Conservation (phyloP, 1,140 invertebrate genomes). For the Drosophila rhopaloa region DNA sequence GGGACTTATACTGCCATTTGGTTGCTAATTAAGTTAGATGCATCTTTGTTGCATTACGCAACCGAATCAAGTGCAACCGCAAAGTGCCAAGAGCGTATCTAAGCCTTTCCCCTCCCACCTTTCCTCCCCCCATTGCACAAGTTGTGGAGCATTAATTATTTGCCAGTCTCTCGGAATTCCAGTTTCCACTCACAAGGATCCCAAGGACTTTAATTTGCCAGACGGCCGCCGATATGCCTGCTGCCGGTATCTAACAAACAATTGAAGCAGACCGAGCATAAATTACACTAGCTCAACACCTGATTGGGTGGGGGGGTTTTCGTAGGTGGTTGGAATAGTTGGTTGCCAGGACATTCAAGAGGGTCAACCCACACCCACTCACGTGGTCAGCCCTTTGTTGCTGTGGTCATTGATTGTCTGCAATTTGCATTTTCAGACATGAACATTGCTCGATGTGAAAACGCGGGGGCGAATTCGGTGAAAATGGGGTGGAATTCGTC, state of each 20-base stretch:
- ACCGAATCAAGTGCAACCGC: slow-evolving; percentile 54
- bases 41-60: slow-evolving; percentile 55
- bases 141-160: slow-evolving; percentile 46
- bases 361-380: slow-evolving; percentile 28
- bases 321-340: slow-evolving; percentile 8
- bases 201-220: slow-evolving; percentile 51
- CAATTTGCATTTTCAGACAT: slow-evolving; percentile 64
- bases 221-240: slow-evolving; percentile 15
- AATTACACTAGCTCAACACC: slow-evolving; percentile 65
- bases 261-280: slow-evolving; percentile 44
- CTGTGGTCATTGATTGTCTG: slow-evolving; percentile 63
- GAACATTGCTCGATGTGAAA: slow-evolving; percentile 34
- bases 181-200: slow-evolving; percentile 26
- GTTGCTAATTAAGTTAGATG: slow-evolving; percentile 63
- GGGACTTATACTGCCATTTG: slow-evolving; percentile 23
- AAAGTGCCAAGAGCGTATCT: slow-evolving; percentile 40
- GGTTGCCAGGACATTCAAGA: slow-evolving; percentile 38
- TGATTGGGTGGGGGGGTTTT: slow-evolving; percentile 31
- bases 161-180: slow-evolving; percentile 35
- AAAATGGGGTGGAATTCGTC: not conserved
- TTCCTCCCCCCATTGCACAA: not conserved
- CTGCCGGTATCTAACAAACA: slow-evolving; percentile 38
- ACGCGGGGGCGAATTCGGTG: slow-evolving; percentile 7
- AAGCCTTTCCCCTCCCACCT: not conserved
- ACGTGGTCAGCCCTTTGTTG: slow-evolving; percentile 29